Evolutionary conservation across 2,113 vertebrate genomes (phyloP), one percentile per base, ranked within the genome.

Genomic region (Ursus arctos): DNA sequence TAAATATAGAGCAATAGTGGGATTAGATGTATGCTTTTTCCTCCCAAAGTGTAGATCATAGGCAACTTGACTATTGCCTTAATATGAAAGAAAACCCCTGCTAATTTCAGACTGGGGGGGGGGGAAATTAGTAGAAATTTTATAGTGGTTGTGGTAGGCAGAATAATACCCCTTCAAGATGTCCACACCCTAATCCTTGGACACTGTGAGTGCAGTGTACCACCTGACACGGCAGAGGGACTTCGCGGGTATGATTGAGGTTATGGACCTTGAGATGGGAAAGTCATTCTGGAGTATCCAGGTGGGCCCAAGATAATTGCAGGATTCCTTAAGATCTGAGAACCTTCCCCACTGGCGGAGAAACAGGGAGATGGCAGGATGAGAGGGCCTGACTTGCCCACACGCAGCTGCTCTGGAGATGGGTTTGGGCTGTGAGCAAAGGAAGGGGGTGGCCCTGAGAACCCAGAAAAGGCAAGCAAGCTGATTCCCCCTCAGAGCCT

Each of bases 301-400:
- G 88, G 40, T 53, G 15, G 24, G 24, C 36, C n/a, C 18, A 9
- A 2, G 26, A 24, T 18, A 24, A 31, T 24, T 49, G 6, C 12
- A 1, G 13, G n/a, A 59, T 28, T 83, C n/a, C n/a, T 74, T 36
- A 36, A 43, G 2, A 26, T 16, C 33, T 18, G 63, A 76, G 65
- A 47, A 31, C 57, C 53, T 63, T 59, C 33, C 31, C 36, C n/a
- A 53, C 12, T 19, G 4, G 1, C 47, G 61, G 55, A 57, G 18
- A 67, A 83, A 14, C 51, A 76, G 6, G 40, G 55, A 7, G 43
- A 10, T 2, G 28, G 6, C 0, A 1, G 1, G 13, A 19, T 18
- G 74, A 49, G 63, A 59, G 2, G 18, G 14, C 19, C 13, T 11
- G 36, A 40, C 22, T 24, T 4, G 22, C 31, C 7, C 10, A 16